These are phyloP conservation scores for Pediacus dermestoides DNA, from an alignment of 2,888 invertebrate species.

Conservation along the genomic window DNA sequence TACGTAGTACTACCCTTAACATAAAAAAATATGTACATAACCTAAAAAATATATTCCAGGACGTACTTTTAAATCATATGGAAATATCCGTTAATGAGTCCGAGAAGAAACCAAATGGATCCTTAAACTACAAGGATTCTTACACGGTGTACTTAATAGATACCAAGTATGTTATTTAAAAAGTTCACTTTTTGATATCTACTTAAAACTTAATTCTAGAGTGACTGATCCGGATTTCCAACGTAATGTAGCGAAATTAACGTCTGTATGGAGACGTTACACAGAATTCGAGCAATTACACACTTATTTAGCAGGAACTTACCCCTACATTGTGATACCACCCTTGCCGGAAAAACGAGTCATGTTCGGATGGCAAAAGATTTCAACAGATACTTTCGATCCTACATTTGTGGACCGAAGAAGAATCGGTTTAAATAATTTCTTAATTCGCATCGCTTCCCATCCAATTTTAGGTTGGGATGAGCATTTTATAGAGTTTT, in stretches of 20 bases:
- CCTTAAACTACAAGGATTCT: constrained; percentile 70
- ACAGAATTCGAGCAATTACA: constrained; percentile 81
- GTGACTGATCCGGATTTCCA: constrained; percentile 61
- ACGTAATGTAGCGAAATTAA: constrained; percentile 59
- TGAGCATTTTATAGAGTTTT: constrained; percentile 71
- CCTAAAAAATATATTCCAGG: constrained; percentile 47
- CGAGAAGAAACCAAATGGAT: constrained; percentile 71
- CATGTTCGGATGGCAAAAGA: constrained; percentile 74
- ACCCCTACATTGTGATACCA: constrained; percentile 77
- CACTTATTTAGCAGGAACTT: constrained; percentile 71
- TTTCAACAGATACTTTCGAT: constrained; percentile 73
- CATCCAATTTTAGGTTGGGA: constrained; percentile 72
- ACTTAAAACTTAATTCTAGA: constrained; percentile 48
- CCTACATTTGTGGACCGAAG: constrained; percentile 82
- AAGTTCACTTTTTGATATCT: constrained; percentile 3
- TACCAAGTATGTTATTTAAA: constrained; percentile 61
- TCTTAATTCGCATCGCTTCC: constrained; percentile 69
- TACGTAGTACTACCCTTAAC: too few species aligned
- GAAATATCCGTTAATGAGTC: constrained; percentile 74
- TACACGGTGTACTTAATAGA: constrained; percentile 76
- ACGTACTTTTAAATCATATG: constrained; percentile 65
- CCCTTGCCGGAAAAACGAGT: constrained; percentile 78
- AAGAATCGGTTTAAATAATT: constrained; percentile 77
- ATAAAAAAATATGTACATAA: too few species aligned
- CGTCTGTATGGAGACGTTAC: constrained; percentile 74